Evolutionary conservation across 92 coral and sea anemone species (phyloP).

Genomic region (Heteractis magnifica): DNA sequence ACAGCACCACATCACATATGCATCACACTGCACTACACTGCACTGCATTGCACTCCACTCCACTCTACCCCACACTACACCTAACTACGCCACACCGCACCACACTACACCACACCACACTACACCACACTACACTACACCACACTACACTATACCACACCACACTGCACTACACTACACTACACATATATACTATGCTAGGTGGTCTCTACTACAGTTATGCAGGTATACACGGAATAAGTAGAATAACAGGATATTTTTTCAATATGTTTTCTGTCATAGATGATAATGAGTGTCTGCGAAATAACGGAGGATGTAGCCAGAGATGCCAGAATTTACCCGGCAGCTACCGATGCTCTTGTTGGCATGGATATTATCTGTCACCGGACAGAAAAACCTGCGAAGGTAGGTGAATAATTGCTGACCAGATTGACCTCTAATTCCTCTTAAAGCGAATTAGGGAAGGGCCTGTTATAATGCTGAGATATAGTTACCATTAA

Average conservation of each 20-base stretch:
- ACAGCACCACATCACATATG: too few relatives aligned
- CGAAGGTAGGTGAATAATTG: conserved; percentile 46
- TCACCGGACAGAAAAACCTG: conserved; percentile 79
- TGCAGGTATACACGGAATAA: too few relatives aligned
- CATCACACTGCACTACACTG: not conserved
- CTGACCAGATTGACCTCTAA: too few relatives aligned
- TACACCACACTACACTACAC: not conserved
- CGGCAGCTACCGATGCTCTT: conserved; percentile 85
- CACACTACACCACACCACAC: not conserved
- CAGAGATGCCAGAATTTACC: conserved; percentile 77
- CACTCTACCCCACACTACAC: not conserved
- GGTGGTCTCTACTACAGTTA: too few relatives aligned
- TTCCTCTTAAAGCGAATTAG: too few relatives aligned
- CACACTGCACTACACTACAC: not conserved
- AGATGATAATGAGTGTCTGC: conserved; percentile 82
- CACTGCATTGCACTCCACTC: not conserved
- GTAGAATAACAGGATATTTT: too few relatives aligned
- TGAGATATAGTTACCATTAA: too few relatives aligned
- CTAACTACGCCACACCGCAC: not conserved
- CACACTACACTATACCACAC: not conserved
- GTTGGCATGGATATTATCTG: conserved; percentile 64
- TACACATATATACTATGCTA: not conserved
- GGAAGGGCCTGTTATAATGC: too few relatives aligned
- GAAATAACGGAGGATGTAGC: conserved; percentile 74
- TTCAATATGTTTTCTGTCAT: not conserved